Conservation (phyloP, 2,113 vertebrate species). For the Desmodus rotundus region DNA sequence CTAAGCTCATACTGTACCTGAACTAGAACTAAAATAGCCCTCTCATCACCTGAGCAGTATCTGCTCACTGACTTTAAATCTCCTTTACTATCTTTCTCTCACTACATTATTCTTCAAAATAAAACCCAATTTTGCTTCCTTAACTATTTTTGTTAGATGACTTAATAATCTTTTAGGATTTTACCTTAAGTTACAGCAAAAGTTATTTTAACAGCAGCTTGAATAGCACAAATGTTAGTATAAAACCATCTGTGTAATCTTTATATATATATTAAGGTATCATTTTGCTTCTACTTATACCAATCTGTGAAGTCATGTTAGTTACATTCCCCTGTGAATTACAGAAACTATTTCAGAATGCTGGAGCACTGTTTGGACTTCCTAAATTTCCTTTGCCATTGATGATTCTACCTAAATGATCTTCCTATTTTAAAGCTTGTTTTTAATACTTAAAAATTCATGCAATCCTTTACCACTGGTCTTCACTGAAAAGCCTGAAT, state of each 20-base stretch:
- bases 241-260: background rate
- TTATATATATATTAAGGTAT: background rate
- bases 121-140: background rate
- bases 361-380: background rate
- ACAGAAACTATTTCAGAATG: background rate
- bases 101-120: background rate
- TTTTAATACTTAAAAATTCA: background rate
- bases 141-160: conserved; percentile 9
- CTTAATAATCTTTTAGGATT: conserved; percentile 5
- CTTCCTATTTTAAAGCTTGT: background rate
- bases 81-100: background rate
- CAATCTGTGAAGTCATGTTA: background rate
- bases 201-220: background rate
- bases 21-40: background rate
- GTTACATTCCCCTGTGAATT: background rate
- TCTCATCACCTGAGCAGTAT: background rate
- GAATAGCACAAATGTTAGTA: background rate
- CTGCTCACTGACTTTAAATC: background rate
- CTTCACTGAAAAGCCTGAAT: background rate
- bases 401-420: background rate
- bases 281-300: background rate
- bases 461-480: background rate
- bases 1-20: background rate
- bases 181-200: background rate
- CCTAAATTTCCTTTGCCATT: background rate